Base-by-base conservation (phyloP, 2,113 vertebrate species). In the Pseudorasbora parva region DNA sequence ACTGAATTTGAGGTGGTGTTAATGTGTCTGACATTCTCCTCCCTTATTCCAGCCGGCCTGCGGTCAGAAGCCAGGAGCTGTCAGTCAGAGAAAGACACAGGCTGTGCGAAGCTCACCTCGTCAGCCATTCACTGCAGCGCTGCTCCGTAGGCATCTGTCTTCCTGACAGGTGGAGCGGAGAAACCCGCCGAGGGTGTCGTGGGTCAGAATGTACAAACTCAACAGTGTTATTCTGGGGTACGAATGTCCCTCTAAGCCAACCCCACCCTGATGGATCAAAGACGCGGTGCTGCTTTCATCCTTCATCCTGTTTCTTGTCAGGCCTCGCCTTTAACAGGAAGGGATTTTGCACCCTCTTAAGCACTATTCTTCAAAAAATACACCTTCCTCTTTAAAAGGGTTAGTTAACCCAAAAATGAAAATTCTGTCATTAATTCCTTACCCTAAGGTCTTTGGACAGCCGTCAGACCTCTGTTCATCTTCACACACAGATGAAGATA, bases 171-270 rank as follows among this genome's bases (percentile, higher is more conserved):
- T 45, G 9, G 33, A 83, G 73, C 33, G 66, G 84, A 89, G 84
- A 15, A 2, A 87, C 87, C 85, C 78, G 87, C 89, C 89, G 88
- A 87, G 80, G 84, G 82, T 88, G 85, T 86, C 81, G 62, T 43
- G 88, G 88, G 88, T 91, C 90, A 92, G 82, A 91, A 91, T 90
- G 91, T 92, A 90, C 89, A 91, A 91, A 92, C 89, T 91, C 87
- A 88, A 76, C 92, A 90, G 87, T 91, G 81, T 85, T 92, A 85
- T 82, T 87, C 86, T 85, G 81, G 87, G 87, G 86, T 89, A 54
- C 30, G 85, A 86, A 87, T 85, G 87, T 90, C 88, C 87, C 60
- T 89, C 88, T 90, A 87, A 88, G 92, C 89, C 88, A 88, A 90
- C 89, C 92, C 88, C 88, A 43, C 91, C 76, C 86, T 80, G 77